phyloP scores from a whole-genome alignment of 2,113 vertebrate genomes.

The Megalops atlanticus region DNA sequence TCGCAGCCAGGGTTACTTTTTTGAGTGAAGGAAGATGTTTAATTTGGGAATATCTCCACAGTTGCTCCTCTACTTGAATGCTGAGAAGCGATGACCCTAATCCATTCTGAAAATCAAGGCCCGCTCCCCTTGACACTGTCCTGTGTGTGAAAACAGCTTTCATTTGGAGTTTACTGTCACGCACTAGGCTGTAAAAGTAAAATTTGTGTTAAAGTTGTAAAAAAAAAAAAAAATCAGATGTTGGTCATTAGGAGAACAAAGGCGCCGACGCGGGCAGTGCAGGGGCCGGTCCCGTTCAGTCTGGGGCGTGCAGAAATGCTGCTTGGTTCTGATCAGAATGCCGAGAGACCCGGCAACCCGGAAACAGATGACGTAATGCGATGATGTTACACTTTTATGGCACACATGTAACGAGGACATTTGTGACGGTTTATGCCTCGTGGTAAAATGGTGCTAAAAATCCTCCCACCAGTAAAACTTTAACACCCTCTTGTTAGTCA shows the following conservation, averaged over 20 bases:
- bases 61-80: background rate
- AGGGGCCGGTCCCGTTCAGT: background rate
- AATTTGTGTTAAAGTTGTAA: background rate
- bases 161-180: background rate
- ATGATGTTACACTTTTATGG: constrained; percentile 29
- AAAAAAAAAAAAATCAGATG: background rate
- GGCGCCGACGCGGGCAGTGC: background rate
- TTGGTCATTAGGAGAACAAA: background rate
- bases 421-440: constrained; percentile 38
- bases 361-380: constrained; percentile 28
- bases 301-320: background rate
- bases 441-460: constrained; percentile 35
- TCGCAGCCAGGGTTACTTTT: too few species aligned
- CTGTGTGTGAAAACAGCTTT: background rate
- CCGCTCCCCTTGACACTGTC: background rate
- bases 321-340: background rate
- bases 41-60: background rate
- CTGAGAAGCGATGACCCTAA: background rate
- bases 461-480: constrained; percentile 36
- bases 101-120: background rate
- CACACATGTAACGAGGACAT: constrained; percentile 23
- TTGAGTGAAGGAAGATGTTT: constrained; percentile 11
- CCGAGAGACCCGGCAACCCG: background rate
- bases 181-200: background rate
- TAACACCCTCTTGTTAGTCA: constrained; percentile 36